Conservation (phyloP, 2,113 vertebrate species). For the Bubo bubo region DNA sequence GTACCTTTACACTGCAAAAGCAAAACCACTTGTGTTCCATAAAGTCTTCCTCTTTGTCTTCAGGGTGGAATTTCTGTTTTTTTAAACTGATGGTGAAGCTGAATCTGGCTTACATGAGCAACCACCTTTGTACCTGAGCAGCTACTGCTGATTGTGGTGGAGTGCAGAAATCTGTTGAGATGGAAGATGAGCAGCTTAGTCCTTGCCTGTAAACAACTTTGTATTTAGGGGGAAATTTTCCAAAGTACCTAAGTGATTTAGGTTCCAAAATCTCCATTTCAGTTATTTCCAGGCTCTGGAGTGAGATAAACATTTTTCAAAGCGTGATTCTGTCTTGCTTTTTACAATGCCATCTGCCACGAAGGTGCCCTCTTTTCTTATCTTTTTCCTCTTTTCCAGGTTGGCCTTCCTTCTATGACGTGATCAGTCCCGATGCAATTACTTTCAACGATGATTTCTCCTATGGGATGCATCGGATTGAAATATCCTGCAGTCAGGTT, state of each 20-base stretch:
- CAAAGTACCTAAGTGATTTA: neutral
- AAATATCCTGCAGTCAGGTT: slow-evolving; percentile 94
- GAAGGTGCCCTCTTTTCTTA: neutral
- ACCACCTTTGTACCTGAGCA: neutral
- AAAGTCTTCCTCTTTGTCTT: neutral
- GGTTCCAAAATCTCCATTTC: neutral
- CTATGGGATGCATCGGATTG: slow-evolving; percentile 92
- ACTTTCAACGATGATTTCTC: slow-evolving; percentile 86
- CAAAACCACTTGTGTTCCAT: neutral
- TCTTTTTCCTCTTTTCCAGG: slow-evolving; percentile 73
- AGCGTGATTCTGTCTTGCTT: neutral
- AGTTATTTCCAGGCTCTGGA: neutral
- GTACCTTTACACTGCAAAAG: neutral
- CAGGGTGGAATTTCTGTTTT: neutral
- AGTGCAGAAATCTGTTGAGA: neutral
- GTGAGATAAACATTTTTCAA: neutral
- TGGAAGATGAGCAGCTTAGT: neutral
- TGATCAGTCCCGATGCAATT: slow-evolving; percentile 84
- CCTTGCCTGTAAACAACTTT: neutral
- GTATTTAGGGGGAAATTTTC: neutral
- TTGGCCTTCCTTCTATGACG: slow-evolving; percentile 95
- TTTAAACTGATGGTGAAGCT: neutral
- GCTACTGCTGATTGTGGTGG: neutral
- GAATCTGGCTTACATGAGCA: neutral
- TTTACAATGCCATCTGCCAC: neutral